A percentile compares a stretch with the other conserved stretches of the same genome.
These are phyloP conservation scores for Crocallis elinguaria DNA, from an alignment of 2,888 invertebrate species.

Conservation along the genomic window DNA sequence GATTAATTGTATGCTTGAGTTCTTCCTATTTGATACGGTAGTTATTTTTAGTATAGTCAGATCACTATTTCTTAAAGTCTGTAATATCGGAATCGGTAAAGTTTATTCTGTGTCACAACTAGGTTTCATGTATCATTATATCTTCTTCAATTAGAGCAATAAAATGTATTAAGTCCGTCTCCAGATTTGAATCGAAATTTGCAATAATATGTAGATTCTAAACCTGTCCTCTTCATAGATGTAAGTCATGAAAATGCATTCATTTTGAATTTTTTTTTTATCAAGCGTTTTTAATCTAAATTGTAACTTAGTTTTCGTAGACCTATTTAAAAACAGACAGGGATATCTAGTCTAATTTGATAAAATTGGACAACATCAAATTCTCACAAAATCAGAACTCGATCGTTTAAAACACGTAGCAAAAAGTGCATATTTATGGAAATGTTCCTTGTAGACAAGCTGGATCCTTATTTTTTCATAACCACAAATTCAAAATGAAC, in stretches of 20 bases:
- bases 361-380: neutral
- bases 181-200: slow-evolving; percentile 31
- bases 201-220: slow-evolving; percentile 40
- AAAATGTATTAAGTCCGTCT: slow-evolving; percentile 36
- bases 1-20: neutral
- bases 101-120: neutral
- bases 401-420: neutral
- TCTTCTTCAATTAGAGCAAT: slow-evolving; percentile 10
- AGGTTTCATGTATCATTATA: neutral
- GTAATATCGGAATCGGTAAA: neutral
- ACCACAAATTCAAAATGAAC: slow-evolving; percentile 45
- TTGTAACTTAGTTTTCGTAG: neutral
- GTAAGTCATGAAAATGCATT: slow-evolving; percentile 37
- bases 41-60: neutral
- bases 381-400: neutral
- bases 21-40: neutral
- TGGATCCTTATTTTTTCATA: too few relatives aligned
- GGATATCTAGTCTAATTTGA: neutral
- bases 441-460: too few relatives aligned
- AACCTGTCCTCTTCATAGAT: slow-evolving; percentile 44
- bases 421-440: too few relatives aligned
- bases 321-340: neutral
- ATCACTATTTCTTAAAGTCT: neutral
- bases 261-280: slow-evolving; percentile 35
- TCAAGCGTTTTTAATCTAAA: neutral